phyloP scores from a whole-genome alignment of 2,113 vertebrate species.

The Xenopus tropicalis region DNA sequence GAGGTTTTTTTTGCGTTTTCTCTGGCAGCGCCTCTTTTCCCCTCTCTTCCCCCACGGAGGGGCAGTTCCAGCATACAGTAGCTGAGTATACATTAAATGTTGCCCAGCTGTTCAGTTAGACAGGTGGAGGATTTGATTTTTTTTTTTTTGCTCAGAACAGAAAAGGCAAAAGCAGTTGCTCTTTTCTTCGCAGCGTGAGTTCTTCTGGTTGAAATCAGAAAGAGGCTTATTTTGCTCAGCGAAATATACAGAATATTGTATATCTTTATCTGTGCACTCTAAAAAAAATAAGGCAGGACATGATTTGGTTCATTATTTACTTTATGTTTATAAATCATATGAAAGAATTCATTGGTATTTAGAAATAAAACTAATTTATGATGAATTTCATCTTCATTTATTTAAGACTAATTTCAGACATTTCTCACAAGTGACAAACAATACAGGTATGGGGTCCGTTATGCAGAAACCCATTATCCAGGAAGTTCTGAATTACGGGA shows the following conservation, averaged over 20 bases:
- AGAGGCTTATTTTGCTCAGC: conserved; percentile 31
- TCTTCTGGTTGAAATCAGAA: conserved; percentile 53
- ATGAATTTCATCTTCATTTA: not conserved
- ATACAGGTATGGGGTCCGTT: too few relatives aligned
- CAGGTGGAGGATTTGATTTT: conserved; percentile 55
- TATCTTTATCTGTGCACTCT: too few relatives aligned
- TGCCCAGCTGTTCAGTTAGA: conserved; percentile 60
- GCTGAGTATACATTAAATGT: conserved; percentile 57
- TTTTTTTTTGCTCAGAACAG: conserved; percentile 51
- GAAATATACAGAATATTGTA: too few relatives aligned
- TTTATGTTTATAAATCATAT: too few relatives aligned
- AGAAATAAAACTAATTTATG: conserved; percentile 39
- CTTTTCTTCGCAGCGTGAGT: conserved; percentile 52
- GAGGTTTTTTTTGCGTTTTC: not conserved
- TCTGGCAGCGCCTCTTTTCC: not conserved
- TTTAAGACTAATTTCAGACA: too few relatives aligned
- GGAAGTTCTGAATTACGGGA: too few relatives aligned
- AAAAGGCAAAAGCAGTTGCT: conserved; percentile 60
- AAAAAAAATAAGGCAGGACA: conserved; percentile 12
- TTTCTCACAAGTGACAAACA: too few relatives aligned
- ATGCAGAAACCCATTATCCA: too few relatives aligned
- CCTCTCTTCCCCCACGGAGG: not conserved
- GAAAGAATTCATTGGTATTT: conserved; percentile 29
- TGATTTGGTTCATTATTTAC: too few relatives aligned
- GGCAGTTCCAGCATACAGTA: conserved; percentile 41